These are phyloP conservation scores for Trichogramma dendrolimi DNA, from an alignment of 2,888 invertebrate species.

Conservation along the genomic window DNA sequence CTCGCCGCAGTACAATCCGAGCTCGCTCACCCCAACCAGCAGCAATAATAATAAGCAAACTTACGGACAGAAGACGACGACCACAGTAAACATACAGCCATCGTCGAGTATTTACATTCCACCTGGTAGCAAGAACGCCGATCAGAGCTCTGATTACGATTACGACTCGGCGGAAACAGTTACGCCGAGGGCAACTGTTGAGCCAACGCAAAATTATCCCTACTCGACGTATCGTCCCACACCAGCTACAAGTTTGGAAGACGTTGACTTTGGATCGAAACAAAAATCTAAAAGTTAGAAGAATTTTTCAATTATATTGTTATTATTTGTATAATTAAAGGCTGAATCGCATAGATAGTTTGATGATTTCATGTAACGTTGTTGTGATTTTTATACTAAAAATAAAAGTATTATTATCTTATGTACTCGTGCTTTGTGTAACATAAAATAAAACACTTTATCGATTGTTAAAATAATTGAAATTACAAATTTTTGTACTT, in stretches of 20 bases:
- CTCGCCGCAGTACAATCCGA: constrained; percentile 23
- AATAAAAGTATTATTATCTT: neutral
- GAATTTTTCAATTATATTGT: neutral
- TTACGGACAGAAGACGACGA: constrained; percentile 36
- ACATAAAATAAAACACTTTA: too few species aligned
- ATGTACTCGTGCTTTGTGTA: too few species aligned
- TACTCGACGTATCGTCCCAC: constrained; percentile 40
- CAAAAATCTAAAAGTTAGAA: constrained; percentile 33
- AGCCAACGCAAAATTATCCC: constrained; percentile 39
- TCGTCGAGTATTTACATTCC: constrained; percentile 39
- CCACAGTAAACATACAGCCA: constrained; percentile 36
- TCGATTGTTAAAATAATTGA: too few species aligned
- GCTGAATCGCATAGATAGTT: constrained; percentile 9
- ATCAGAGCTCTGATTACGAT: constrained; percentile 36
- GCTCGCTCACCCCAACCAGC: constrained; percentile 21
- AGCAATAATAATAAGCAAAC: constrained; percentile 32
- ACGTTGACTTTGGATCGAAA: constrained; percentile 39
- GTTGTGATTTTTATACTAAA: constrained; percentile 16
- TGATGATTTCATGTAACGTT: neutral
- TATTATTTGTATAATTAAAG: constrained; percentile 6
- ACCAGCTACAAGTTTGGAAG: constrained; percentile 36
- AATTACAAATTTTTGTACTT: too few species aligned
- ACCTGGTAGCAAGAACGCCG: constrained; percentile 32
- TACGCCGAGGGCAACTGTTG: constrained; percentile 31
- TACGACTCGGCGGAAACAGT: constrained; percentile 35